phyloP scores from a whole-genome alignment of 2,888 invertebrate species.

The Lobophora halterata region DNA sequence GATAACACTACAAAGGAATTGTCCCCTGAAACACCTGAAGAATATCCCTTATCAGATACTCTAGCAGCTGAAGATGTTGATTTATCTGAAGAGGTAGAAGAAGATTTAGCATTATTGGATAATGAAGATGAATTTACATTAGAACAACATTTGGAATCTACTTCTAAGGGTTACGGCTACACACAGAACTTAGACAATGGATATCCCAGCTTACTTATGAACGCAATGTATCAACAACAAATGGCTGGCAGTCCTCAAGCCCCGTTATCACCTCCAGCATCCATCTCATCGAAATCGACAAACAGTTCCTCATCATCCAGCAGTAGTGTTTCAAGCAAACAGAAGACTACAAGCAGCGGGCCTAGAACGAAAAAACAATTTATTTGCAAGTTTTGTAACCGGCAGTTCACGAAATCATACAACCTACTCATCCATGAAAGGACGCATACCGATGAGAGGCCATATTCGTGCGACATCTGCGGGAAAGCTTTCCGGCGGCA shows the following conservation, averaged over 20 bases:
- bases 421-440: conserved; percentile 98
- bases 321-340: conserved; percentile 71
- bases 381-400: conserved; percentile 98
- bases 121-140: conserved; percentile 87
- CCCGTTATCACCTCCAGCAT: conserved; percentile 67
- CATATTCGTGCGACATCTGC: conserved; percentile 98
- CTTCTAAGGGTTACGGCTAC: conserved; percentile 66
- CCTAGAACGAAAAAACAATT: conserved; percentile 98
- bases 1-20: conserved; percentile 61
- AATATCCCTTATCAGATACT: conserved; percentile 73
- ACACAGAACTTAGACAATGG: conserved; percentile 83
- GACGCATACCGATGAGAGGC: conserved; percentile 98
- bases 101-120: conserved; percentile 87
- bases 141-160: conserved; percentile 76
- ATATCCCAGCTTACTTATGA: conserved; percentile 86
- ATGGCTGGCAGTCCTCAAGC: conserved; percentile 73
- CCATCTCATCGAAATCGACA: conserved; percentile 71
- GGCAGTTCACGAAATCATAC: conserved; percentile 98
- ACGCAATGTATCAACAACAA: conserved; percentile 83
- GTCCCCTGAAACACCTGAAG: conserved; percentile 74
- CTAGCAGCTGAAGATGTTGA: conserved; percentile 83
- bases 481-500: conserved; percentile 98
- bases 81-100: conserved; percentile 86
- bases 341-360: conserved; percentile 78
- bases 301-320: conserved; percentile 72